A percentile compares a stretch with the other conserved stretches of the same genome.
These are phyloP conservation scores for Rhinoptilus africanus DNA, from an alignment of 2,113 vertebrate genomes.

Conservation along the genomic window DNA sequence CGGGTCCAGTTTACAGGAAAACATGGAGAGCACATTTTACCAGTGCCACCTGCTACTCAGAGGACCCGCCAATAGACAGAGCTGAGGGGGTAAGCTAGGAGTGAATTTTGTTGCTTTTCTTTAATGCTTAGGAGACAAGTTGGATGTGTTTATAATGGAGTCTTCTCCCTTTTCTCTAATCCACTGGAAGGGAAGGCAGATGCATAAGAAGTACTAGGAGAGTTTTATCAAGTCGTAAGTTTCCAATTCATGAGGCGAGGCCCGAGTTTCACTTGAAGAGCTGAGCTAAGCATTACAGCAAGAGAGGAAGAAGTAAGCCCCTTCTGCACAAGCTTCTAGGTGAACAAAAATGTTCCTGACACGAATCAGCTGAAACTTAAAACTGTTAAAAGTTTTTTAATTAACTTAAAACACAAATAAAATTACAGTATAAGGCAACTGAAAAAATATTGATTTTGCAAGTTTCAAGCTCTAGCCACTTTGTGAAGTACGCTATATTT, in stretches of 20 bases:
- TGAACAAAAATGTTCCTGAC: not conserved
- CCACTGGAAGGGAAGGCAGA: not conserved
- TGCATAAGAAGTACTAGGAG: not conserved
- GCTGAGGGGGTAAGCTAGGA: not conserved
- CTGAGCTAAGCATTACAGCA: not conserved
- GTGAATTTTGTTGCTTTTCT: not conserved
- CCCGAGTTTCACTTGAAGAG: not conserved
- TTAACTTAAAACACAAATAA: not conserved
- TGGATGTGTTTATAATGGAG: not conserved
- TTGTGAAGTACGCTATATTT: not conserved
- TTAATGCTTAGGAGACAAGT: not conserved
- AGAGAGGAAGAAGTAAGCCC: not conserved
- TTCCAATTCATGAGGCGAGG: not conserved
- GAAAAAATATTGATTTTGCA: not conserved
- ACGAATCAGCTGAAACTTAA: not conserved
- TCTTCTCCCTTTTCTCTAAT: not conserved
- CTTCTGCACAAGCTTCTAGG: not conserved
- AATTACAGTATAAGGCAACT: not conserved
- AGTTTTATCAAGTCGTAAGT: not conserved
- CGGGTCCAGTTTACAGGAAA: not conserved
- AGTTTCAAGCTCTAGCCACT: not conserved
- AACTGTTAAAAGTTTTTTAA: not conserved
- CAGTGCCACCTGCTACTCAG: not conserved
- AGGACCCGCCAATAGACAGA: not conserved
- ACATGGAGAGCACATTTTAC: not conserved